Evolutionary conservation across 2,797 vertebrate species (phyloP), one percentile per base, ranked within the genome.

Genomic region (Acipenser transmontanus): DNA sequence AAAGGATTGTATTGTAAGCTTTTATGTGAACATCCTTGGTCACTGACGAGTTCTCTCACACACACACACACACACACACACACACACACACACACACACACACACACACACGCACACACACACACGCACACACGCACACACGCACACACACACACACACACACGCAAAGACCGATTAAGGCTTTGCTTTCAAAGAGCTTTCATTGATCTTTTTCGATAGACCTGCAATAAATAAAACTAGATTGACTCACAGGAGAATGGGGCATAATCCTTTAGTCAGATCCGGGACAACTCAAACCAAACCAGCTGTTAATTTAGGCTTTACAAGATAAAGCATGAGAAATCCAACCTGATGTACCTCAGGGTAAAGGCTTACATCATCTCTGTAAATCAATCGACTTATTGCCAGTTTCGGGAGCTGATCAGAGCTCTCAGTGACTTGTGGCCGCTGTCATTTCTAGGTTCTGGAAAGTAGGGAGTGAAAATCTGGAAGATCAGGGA

Each of bases 121-220:
- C 17, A 17, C 17, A 17, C 17, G 1, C 17, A 17, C 17, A 17
- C 17, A 17, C 17, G 1, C 17, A 17, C 17, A 17, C 17, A 17
- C 17, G 1, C 17, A 76, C 70, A 65, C 75, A 78, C 74, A 74
- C 85, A 72, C 85, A 92, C 90, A 89, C 76, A 90, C 90, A 84
- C 89, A 91, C 85, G 91, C 89, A 92, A 91, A 93, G 90, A 87
- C 89, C 89, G 90, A 95, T 95, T 94, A 95, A 91, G 93, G 94
- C 92, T 95, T 96, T 96, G 95, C 92, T 95, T 96, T 98, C 94
- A 96, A 98, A 95, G 95, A 93, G 89, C 85, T 91, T 80, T 86
- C 89, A 98, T 96, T 98, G 96, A 98, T 98, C 93, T 95, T 94
- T 96, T 95, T 86, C 94, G 94, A 98, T 97, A 96, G 95, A 98